Evolutionary conservation across 2,888 invertebrate species (phyloP).

Genomic region (Chymomyza fuscimana): DNA sequence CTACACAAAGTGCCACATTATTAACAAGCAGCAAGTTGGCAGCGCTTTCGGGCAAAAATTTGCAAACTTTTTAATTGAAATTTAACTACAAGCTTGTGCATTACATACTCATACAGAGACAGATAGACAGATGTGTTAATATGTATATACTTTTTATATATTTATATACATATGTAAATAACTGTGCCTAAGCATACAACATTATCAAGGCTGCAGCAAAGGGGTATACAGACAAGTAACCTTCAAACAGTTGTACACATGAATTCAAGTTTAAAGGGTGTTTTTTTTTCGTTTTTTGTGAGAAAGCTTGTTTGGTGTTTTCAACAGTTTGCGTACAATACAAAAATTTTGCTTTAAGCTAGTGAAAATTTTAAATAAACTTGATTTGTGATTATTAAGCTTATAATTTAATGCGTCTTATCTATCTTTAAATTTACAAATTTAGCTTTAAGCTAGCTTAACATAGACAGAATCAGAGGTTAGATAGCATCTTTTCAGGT

Average conservation of each 20-base stretch:
- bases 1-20: neutral
- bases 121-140: neutral
- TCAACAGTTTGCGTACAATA: too few relatives aligned
- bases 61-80: neutral
- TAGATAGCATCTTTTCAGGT: too few relatives aligned
- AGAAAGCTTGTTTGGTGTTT: too few relatives aligned
- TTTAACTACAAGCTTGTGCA: neutral
- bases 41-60: neutral
- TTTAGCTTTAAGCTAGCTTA: too few relatives aligned
- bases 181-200: neutral
- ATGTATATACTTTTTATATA: neutral
- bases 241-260: neutral
- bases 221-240: neutral
- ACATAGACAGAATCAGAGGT: too few relatives aligned
- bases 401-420: too few relatives aligned
- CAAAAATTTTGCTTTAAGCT: too few relatives aligned
- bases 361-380: too few relatives aligned
- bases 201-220: neutral
- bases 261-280: neutral
- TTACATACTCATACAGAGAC: neutral
- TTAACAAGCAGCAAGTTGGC: neutral
- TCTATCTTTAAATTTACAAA: too few relatives aligned
- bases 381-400: too few relatives aligned
- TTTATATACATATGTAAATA: neutral
- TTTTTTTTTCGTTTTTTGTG: neutral